Base-by-base conservation (phyloP, 1,140 invertebrate species). In the Papilio glaucus region DNA sequence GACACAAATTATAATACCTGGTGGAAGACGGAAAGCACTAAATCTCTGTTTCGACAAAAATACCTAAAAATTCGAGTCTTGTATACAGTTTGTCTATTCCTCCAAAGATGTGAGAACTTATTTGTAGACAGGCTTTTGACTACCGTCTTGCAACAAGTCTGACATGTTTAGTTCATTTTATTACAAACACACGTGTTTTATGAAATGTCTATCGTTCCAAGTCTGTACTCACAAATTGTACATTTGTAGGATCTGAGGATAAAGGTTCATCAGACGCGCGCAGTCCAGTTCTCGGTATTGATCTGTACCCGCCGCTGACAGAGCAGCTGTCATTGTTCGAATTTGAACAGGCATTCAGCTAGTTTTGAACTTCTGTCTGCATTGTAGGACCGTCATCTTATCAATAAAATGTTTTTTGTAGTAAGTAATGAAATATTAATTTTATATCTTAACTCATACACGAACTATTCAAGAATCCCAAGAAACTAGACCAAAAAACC, bases 251-350 rank as follows among this genome's bases (percentile, higher is more conserved):
- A n/a, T n/a, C 12, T 24, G 21, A 12, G 49, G 49, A 26, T 57
- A 57, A 57, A 57, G 49, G 10, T 57, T 57, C 24, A 57, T 57
- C 49, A 26, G 49, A 24, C 49, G 49, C 21, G 49, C 49, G 49
- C 49, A 57, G 49, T 57, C 49, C 49, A 24, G 29, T 6, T 6
- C 49, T 18, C 10, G 24, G 49, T 57, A 57, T 57, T 57, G 49
- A 57, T 57, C 49, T 5, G 49, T 21, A 7, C 15, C 49, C 29
- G 29, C 21, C 49, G 18, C 21, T 24, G 21, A 41, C 10, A 57
- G 49, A 33, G 8, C 45, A 45, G n/a, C 42, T 21, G 45, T 18
- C 18, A 49, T 49, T 49, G 18, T 57, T 24, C 49, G 24, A 57
- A 57, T 57, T 57, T 57, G 18, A 26, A 57, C 24, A 57, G 49